phyloP scores from a whole-genome alignment of 2,888 invertebrate species.

The Ligdia adustata region DNA sequence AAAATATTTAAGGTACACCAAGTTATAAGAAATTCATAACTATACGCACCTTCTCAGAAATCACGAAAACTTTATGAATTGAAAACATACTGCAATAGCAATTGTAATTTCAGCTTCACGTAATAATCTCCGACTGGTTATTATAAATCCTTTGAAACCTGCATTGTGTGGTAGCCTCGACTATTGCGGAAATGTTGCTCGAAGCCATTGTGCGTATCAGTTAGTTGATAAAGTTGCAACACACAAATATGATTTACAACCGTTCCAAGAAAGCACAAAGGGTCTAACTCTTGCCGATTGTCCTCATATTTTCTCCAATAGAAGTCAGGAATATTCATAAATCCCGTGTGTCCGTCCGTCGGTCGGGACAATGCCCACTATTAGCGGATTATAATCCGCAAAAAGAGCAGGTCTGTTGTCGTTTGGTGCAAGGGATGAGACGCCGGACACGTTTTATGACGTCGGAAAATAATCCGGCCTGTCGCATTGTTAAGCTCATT shows the following conservation, averaged over 20 bases:
- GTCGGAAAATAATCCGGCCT: constrained; percentile 15
- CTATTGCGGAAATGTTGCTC: constrained; percentile 55
- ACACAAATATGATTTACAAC: constrained; percentile 72
- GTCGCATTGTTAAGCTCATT: too few species aligned
- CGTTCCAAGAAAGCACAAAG: constrained; percentile 60
- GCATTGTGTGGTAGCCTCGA: constrained; percentile 54
- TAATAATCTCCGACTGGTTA: constrained; percentile 51
- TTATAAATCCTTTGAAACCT: constrained; percentile 54
- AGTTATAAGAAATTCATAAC: constrained; percentile 35
- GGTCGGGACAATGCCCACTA: constrained; percentile 81
- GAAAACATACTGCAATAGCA: constrained; percentile 38
- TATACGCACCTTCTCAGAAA: constrained; percentile 47
- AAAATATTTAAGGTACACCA: constrained; percentile 19
- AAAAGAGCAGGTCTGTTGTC: constrained; percentile 74
- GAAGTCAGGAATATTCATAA: constrained; percentile 58
- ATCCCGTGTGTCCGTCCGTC: constrained; percentile 59
- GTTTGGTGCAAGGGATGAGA: constrained; percentile 40
- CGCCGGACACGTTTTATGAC: constrained; percentile 1
- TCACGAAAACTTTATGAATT: constrained; percentile 42
- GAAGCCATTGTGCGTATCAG: constrained; percentile 37
- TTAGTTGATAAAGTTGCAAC: constrained; percentile 56
- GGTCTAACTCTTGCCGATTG: constrained; percentile 77
- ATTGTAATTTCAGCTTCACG: constrained; percentile 28
- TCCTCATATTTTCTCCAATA: constrained; percentile 45
- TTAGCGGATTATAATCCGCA: constrained; percentile 78